These are phyloP conservation scores for Callionymus lyra DNA, from an alignment of 2,113 vertebrate genomes.

Conservation along the genomic window DNA sequence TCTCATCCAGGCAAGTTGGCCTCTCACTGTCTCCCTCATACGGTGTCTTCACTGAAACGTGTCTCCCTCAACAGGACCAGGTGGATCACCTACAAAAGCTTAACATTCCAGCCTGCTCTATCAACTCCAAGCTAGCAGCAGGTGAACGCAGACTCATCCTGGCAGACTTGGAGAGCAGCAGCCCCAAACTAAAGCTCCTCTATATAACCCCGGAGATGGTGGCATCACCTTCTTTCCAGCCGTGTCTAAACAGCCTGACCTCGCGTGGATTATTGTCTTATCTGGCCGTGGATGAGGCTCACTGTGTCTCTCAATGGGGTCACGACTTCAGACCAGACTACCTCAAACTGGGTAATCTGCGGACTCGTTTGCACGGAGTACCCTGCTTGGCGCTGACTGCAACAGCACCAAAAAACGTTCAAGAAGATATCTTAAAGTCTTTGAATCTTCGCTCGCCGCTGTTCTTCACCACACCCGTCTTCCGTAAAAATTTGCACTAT, in stretches of 20 bases:
- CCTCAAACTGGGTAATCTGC: slow-evolving; percentile 79
- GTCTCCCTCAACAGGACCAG: slow-evolving; percentile 74
- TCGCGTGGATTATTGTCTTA: slow-evolving; percentile 79
- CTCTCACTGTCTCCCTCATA: neutral
- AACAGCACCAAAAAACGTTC: slow-evolving; percentile 83
- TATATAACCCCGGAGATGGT: slow-evolving; percentile 97
- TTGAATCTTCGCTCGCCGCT: slow-evolving; percentile 71
- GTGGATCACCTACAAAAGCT: slow-evolving; percentile 79
- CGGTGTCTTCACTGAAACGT: neutral
- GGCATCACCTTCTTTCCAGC: slow-evolving; percentile 81
- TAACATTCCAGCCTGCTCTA: slow-evolving; percentile 79
- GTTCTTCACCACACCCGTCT: slow-evolving; percentile 81
- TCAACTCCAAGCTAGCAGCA: slow-evolving; percentile 83
- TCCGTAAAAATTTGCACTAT: slow-evolving; percentile 86
- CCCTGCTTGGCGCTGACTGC: slow-evolving; percentile 87
- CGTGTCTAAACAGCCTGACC: slow-evolving; percentile 72
- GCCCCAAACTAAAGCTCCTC: slow-evolving; percentile 80
- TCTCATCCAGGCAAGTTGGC: slow-evolving; percentile 85
- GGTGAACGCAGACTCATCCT: slow-evolving; percentile 77
- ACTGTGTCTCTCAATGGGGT: slow-evolving; percentile 97
- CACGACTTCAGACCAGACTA: slow-evolving; percentile 96
- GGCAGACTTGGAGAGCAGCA: slow-evolving; percentile 73
- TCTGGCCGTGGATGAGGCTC: slow-evolving; percentile 89
- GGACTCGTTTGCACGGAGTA: slow-evolving; percentile 60
- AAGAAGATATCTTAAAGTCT: slow-evolving; percentile 75